Evolutionary conservation across 2,113 vertebrate genomes (phyloP).

Genomic region (Lagopus leucura): DNA sequence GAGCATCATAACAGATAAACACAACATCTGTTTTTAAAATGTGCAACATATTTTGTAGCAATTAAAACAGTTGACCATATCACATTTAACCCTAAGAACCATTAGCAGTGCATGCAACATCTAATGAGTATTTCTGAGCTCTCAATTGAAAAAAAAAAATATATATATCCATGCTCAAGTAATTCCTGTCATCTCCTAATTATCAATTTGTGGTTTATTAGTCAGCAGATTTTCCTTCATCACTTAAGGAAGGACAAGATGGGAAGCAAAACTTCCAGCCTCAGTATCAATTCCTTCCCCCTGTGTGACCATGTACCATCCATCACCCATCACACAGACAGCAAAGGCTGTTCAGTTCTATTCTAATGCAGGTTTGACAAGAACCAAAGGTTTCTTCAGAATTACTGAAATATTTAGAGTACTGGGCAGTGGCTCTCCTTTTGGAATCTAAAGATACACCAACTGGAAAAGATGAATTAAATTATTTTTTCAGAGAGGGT

Average conservation of each 20-base stretch:
- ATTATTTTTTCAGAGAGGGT: not conserved
- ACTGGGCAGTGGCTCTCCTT: not conserved
- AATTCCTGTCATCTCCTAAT: not conserved
- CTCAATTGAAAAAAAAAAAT: not conserved
- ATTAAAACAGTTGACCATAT: slow-evolving; percentile 16
- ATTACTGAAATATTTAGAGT: not conserved
- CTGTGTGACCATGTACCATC: not conserved
- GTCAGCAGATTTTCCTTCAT: slow-evolving; percentile 21
- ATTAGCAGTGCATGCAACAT: not conserved
- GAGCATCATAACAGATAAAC: slow-evolving; percentile 36
- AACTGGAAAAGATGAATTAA: not conserved
- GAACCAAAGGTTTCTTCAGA: not conserved
- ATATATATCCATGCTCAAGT: not conserved
- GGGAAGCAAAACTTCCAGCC: not conserved
- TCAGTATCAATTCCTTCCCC: not conserved
- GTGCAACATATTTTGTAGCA: slow-evolving; percentile 2
- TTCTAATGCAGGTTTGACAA: not conserved
- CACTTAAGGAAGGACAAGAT: not conserved
- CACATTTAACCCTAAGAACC: slow-evolving; percentile 1
- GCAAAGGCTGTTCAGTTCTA: slow-evolving; percentile 17
- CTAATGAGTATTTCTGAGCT: not conserved
- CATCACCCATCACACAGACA: not conserved
- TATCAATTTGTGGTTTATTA: slow-evolving; percentile 8
- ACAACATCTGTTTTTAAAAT: slow-evolving; percentile 28
- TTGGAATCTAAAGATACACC: slow-evolving; percentile 2